These are phyloP conservation scores for Antitype chi DNA, from an alignment of 2,888 invertebrate genomes.

Conservation along the genomic window DNA sequence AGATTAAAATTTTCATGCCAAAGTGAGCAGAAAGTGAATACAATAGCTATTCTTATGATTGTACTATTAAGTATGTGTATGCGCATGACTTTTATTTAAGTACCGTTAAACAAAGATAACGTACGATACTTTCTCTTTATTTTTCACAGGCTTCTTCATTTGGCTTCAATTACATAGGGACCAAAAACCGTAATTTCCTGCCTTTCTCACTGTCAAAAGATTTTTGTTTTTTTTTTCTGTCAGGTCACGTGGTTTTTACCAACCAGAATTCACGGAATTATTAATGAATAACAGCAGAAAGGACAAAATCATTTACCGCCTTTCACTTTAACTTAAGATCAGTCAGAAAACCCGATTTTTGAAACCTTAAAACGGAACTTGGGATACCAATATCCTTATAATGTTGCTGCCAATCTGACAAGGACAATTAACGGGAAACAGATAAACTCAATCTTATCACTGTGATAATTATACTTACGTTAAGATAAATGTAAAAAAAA, in stretches of 20 bases:
- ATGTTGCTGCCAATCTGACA: conserved; percentile 9
- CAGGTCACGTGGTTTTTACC: too few relatives aligned
- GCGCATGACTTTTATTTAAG: background rate
- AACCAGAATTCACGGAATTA: background rate
- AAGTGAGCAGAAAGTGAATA: conserved; percentile 17
- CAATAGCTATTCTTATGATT: conserved; percentile 5
- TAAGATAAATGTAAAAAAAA: conserved; percentile 1
- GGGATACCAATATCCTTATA: background rate
- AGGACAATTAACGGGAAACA: conserved; percentile 14
- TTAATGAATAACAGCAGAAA: too few relatives aligned
- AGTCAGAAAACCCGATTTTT: background rate
- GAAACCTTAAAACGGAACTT: background rate
- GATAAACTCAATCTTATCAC: conserved; percentile 41
- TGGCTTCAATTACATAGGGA: background rate
- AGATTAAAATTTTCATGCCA: conserved; percentile 19
- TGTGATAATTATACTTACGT: background rate
- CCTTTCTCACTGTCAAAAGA: background rate
- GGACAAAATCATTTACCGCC: too few relatives aligned
- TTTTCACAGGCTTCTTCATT: background rate
- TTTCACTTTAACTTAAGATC: background rate
- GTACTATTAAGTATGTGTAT: background rate
- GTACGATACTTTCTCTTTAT: background rate
- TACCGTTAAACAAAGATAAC: conserved; percentile 21
- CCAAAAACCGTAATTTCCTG: background rate
- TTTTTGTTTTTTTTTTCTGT: background rate